Conservation (phyloP, 2,797 vertebrate species). For the Ctenopoma multispine region DNA sequence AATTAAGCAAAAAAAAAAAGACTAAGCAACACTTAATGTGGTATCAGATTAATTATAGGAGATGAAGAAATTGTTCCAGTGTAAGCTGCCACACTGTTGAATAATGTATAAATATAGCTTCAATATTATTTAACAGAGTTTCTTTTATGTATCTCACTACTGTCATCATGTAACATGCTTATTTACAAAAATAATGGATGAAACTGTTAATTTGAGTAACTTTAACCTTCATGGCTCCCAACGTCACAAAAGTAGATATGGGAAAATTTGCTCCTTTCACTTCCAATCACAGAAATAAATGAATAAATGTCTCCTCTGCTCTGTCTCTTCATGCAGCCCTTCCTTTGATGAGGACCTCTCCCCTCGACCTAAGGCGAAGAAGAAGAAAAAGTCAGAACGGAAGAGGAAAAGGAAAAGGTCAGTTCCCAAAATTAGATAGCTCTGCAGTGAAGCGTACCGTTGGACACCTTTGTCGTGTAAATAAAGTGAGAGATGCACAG, state of each 20-base stretch:
- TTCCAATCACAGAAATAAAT: background rate
- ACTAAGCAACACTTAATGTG: slow-evolving; percentile 6
- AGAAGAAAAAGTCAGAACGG: slow-evolving; percentile 93
- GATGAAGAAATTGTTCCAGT: background rate
- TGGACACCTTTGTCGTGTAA: slow-evolving; percentile 3
- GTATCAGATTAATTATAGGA: background rate
- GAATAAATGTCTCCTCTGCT: slow-evolving; percentile 11
- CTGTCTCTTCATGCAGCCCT: slow-evolving; percentile 71
- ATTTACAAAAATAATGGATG: background rate
- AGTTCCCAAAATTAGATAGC: slow-evolving; percentile 43
- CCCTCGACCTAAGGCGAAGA: slow-evolving; percentile 86
- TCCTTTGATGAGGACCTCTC: slow-evolving; percentile 80
- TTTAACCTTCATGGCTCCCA: no score
- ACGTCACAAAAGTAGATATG: no score
- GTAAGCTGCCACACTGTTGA: background rate
- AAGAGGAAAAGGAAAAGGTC: slow-evolving; percentile 94
- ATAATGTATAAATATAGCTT: background rate
- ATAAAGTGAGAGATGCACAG: background rate
- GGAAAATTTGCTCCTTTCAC: no score
- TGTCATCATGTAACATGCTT: background rate
- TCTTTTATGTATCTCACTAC: background rate
- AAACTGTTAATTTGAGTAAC: background rate
- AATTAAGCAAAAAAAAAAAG: background rate
- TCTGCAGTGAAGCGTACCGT: background rate
- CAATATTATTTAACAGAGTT: background rate